These are phyloP conservation scores for Homarus americanus DNA, from an alignment of 1,140 invertebrate species.

Conservation along the genomic window DNA sequence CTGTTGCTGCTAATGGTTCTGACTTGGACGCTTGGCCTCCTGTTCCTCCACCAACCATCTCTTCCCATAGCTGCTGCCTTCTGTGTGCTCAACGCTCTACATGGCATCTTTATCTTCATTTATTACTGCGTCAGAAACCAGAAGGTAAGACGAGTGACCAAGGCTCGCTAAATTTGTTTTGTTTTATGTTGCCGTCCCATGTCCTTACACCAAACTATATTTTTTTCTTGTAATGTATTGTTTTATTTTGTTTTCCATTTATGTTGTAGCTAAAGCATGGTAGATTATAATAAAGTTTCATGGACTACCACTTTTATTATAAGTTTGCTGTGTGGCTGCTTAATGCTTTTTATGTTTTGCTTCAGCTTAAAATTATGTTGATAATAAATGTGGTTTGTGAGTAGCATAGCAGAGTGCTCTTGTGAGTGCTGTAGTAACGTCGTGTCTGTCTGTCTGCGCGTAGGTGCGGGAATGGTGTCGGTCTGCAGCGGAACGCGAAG, in stretches of 20 bases:
- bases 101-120: constrained; percentile 96
- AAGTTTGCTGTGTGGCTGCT: constrained; percentile 60
- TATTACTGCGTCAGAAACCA: constrained; percentile 97
- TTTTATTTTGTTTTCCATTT: constrained; percentile 10
- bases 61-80: constrained; percentile 82
- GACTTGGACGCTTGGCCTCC: constrained; percentile 93
- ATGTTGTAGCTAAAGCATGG: constrained; percentile 25
- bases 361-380: constrained; percentile 13
- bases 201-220: neutral
- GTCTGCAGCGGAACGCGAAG: constrained; percentile 62
- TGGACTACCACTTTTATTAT: constrained; percentile 15
- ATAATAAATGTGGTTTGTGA: constrained; percentile 15
- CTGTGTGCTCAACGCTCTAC: constrained; percentile 92
- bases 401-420: neutral
- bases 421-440: constrained; percentile 55
- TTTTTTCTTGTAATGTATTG: constrained; percentile 25
- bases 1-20: constrained; percentile 90
- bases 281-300: constrained; percentile 5
- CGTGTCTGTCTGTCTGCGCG: constrained; percentile 61
- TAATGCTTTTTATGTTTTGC: constrained; percentile 54
- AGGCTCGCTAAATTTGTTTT: neutral
- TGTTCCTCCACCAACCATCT: constrained; percentile 90
- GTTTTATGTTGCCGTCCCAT: neutral
- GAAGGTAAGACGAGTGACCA: constrained; percentile 84
- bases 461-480: constrained; percentile 70